A percentile compares a stretch with the other conserved stretches of the same genome.
phyloP scores from a whole-genome alignment of 2,113 vertebrate species.

The Cephalopterus ornatus region DNA sequence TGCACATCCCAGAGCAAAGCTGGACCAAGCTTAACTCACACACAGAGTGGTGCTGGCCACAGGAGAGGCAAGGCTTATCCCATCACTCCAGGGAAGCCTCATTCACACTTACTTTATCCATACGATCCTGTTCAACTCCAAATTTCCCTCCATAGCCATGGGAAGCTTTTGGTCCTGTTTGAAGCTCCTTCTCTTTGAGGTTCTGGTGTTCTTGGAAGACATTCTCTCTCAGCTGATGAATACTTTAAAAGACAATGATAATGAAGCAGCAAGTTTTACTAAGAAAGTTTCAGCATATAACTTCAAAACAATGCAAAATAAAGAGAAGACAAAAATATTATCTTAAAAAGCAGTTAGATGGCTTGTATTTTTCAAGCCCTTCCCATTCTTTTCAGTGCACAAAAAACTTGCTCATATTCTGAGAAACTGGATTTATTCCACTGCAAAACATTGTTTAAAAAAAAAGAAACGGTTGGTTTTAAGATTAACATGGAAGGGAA shows the following conservation, averaged over 20 bases:
- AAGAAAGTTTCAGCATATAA: neutral
- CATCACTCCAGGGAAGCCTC: neutral
- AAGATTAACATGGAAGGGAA: neutral
- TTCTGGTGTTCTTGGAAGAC: constrained; percentile 89
- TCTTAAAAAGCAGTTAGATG: neutral
- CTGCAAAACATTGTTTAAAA: neutral
- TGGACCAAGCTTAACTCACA: neutral
- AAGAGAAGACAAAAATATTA: neutral
- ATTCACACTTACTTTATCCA: constrained; percentile 86
- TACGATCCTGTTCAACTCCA: constrained; percentile 92
- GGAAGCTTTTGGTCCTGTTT: constrained; percentile 87
- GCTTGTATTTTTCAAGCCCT: neutral
- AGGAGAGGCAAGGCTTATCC: neutral
- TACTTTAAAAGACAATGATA: constrained; percentile 69
- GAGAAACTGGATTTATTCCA: neutral
- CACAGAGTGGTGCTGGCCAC: neutral
- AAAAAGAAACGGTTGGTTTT: neutral
- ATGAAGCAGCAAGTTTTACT: neutral
- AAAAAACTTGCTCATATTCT: neutral
- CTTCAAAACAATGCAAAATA: constrained; percentile 4
- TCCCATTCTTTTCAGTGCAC: neutral
- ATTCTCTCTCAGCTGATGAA: constrained; percentile 86
- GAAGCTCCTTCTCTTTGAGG: constrained; percentile 88
- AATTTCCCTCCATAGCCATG: constrained; percentile 95
- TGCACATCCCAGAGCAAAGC: neutral